A percentile compares a stretch with the other conserved stretches of the same genome.
phyloP scores from a whole-genome alignment of 2,113 vertebrate species.

The Mandrillus leucophaeus region DNA sequence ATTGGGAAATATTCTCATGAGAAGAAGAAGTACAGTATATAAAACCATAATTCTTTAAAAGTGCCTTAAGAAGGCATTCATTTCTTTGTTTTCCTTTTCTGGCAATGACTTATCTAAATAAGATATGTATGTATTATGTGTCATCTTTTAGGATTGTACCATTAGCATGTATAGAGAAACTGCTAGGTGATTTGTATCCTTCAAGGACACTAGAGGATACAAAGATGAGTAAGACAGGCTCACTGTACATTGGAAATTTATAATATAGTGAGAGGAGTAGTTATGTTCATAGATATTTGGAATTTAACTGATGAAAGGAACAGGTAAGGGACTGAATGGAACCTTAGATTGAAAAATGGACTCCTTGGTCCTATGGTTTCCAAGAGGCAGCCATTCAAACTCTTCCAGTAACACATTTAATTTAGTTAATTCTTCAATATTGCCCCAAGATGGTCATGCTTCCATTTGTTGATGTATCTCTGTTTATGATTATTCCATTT shows the following conservation, averaged over 20 bases:
- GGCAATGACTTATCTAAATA: not conserved
- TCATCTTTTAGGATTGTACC: not conserved
- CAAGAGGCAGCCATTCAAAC: not conserved
- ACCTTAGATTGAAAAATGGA: not conserved
- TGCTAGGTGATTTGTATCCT: not conserved
- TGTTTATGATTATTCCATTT: not conserved
- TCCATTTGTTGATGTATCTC: not conserved
- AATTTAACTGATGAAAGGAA: not conserved
- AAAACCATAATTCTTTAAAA: not conserved
- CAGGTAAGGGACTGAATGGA: not conserved
- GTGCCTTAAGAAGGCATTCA: not conserved
- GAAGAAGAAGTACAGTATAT: not conserved
- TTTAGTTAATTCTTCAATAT: not conserved
- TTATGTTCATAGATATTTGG: not conserved
- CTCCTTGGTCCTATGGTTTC: not conserved
- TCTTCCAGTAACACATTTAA: not conserved
- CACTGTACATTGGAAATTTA: not conserved
- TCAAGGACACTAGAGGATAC: not conserved
- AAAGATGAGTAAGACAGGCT: not conserved
- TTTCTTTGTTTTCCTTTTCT: not conserved
- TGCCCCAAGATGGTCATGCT: not conserved
- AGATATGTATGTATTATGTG: not conserved
- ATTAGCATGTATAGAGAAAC: not conserved
- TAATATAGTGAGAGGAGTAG: not conserved
- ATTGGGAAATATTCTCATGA: not conserved